Base-by-base conservation (phyloP, 1,140 invertebrate genomes). In the Nylanderia fulva region DNA sequence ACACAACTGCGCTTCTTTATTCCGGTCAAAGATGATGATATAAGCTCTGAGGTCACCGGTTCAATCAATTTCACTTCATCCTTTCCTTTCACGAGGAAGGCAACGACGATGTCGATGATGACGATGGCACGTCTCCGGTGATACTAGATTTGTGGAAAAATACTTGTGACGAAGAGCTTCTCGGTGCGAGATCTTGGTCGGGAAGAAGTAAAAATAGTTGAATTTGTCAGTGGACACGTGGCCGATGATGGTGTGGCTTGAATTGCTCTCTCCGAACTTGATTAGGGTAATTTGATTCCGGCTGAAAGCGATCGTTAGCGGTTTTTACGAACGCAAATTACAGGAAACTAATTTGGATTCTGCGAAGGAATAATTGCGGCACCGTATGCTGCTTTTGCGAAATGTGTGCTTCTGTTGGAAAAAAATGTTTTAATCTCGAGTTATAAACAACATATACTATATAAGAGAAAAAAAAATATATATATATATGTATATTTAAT, bases 31-130 rank as follows among this genome's bases (percentile, higher is more conserved):
- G 89, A 91, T 90, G 90, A 86, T 79, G 88, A 11, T 39, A 13
- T 87, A 80, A 82, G 86, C 64, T 83, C 52, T 21, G 60, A 52
- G 56, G 58, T 56, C 66, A 52, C 36, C n/a, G 54, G 87, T 85
- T 91, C 91, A 86, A 91, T 90, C 89, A 91, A 91, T 91, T 90
- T 90, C 86, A 84, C 84, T 88, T 82, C 84, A 85, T 91, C 79
- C 74, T 86, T 88, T 29, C 61, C 33, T 77, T 79, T 86, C 87
- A 79, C 87, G 68, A 80, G 79, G 63, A 71, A 64, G 56, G 39
- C 71, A 33, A 52, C 60, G 66, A 60, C 39, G 66, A 63, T 24
- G 11, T 24, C 72, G 79, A 84, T 71, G 63, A 68, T 27, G 69
- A 63, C 48, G 82, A 84, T 64, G 42, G 7, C 13, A 48, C 42